phyloP scores from a whole-genome alignment of 2,113 vertebrate genomes.

The Vulpes lagopus region DNA sequence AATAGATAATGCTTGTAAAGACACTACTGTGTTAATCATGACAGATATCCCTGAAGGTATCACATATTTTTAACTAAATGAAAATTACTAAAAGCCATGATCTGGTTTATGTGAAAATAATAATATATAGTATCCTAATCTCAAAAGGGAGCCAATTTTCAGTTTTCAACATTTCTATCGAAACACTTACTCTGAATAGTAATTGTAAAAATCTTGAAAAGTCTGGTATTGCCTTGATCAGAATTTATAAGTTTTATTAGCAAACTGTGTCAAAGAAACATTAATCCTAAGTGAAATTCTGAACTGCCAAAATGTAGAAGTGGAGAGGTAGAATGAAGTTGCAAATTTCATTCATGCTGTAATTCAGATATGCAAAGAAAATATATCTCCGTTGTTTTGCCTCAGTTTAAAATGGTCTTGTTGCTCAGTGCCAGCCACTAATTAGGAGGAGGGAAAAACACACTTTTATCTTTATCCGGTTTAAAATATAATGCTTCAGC shows the following conservation, averaged over 20 bases:
- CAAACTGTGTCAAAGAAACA: background rate
- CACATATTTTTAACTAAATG: background rate
- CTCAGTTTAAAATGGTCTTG: background rate
- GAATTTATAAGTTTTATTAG: background rate
- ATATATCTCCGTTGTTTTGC: background rate
- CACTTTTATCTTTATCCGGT: background rate
- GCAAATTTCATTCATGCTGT: background rate
- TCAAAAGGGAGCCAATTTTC: background rate
- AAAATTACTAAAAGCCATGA: background rate
- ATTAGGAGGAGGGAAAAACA: background rate
- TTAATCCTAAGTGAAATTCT: background rate
- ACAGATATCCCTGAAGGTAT: background rate
- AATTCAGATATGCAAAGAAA: background rate
- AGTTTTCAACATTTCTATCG: background rate
- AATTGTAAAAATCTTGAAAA: background rate
- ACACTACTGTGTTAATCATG: background rate
- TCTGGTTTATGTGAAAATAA: background rate
- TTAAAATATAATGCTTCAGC: background rate
- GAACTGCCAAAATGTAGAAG: background rate
- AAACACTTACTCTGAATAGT: background rate
- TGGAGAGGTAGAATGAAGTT: background rate
- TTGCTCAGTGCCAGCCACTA: background rate
- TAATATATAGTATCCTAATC: background rate
- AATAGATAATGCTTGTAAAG: background rate
- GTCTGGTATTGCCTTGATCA: background rate